Conservation (phyloP, 2,797 vertebrate genomes). For the Peromyscus melanophrys region DNA sequence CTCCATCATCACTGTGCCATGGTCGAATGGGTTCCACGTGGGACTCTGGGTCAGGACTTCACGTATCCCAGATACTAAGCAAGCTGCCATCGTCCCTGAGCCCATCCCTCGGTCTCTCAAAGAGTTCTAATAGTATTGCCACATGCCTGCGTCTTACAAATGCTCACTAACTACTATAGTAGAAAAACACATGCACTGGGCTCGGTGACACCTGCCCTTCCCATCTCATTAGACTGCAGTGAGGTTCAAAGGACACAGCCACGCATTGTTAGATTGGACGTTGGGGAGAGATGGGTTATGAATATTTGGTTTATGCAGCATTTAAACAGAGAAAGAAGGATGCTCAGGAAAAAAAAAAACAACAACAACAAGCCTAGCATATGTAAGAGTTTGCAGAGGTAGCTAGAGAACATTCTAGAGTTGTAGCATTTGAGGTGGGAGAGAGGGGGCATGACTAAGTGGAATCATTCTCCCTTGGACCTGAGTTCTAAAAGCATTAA, state of each 20-base stretch:
- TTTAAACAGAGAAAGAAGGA: background rate
- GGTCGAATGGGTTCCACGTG: background rate
- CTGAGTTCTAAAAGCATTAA: rapidly evolving
- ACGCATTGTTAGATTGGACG: background rate
- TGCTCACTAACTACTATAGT: background rate
- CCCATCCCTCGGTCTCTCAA: too few relatives aligned
- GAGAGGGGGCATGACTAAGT: rapidly evolving
- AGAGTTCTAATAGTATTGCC: background rate
- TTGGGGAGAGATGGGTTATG: too few relatives aligned
- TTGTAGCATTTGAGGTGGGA: background rate
- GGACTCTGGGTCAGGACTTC: background rate
- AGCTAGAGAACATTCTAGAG: background rate
- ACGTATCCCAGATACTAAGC: background rate
- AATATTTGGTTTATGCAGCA: background rate
- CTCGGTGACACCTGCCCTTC: background rate
- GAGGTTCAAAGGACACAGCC: background rate
- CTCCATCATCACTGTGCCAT: background rate
- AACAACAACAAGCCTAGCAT: background rate
- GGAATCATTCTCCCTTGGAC: background rate
- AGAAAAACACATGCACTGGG: too few relatives aligned
- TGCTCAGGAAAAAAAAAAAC: background rate
- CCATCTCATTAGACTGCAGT: background rate
- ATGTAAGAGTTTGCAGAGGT: background rate
- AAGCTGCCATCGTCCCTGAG: rapidly evolving
- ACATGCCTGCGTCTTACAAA: rapidly evolving